Conservation (phyloP, 2,797 vertebrate genomes). For the Mormyrus proboscirostris region DNA sequence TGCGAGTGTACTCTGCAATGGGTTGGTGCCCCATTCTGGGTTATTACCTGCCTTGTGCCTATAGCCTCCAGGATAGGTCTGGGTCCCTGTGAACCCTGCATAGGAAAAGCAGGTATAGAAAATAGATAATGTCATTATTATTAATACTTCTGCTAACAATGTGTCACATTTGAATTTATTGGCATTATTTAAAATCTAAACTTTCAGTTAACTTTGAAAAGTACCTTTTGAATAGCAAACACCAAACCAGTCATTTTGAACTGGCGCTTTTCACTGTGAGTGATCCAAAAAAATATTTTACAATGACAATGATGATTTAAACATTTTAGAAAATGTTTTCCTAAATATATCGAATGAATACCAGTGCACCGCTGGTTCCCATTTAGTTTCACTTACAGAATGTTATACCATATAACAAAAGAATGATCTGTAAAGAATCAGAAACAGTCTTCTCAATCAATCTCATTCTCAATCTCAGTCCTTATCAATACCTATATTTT, state of each 20-base stretch:
- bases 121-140: not conserved
- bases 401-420: not conserved
- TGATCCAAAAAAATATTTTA: not conserved
- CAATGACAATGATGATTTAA: not conserved
- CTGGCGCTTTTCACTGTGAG: not conserved
- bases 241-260: not conserved
- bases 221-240: not conserved
- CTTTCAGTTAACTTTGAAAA: not conserved
- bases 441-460: not conserved
- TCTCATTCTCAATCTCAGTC: too few species aligned
- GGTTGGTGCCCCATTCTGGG: not conserved
- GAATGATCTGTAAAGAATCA: not conserved
- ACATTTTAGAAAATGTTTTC: not conserved
- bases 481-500: not conserved
- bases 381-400: not conserved
- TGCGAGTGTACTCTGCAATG: not conserved
- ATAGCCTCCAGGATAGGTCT: not conserved
- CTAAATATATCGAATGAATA: not conserved
- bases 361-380: not conserved
- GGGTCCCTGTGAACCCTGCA: not conserved
- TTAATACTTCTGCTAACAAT: not conserved
- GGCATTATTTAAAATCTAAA: not conserved
- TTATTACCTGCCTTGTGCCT: not conserved
- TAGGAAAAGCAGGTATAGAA: not conserved
- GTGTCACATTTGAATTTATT: not conserved